A percentile compares a stretch with the other conserved stretches of the same genome.
phyloP scores from a whole-genome alignment of 2,797 vertebrate species.

The Cyclopterus lumpus region DNA sequence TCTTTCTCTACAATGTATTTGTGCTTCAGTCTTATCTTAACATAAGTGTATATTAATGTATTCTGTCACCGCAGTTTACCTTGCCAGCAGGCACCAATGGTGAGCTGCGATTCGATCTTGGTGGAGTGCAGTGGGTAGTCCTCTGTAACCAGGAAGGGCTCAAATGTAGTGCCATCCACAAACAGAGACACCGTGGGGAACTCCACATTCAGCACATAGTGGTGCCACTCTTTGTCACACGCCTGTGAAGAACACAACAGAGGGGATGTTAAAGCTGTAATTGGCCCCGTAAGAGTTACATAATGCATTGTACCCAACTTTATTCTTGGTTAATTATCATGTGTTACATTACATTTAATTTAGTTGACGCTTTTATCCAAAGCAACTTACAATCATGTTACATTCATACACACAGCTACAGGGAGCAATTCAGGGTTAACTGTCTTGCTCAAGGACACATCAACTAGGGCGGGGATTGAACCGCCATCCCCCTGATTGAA shows the following conservation, averaged over 20 bases:
- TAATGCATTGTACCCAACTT: background rate
- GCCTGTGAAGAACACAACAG: constrained; percentile 78
- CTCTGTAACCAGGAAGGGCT: constrained; percentile 96
- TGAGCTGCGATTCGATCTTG: constrained; percentile 92
- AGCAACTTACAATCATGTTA: too few relatives aligned
- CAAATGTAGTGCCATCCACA: constrained; percentile 91
- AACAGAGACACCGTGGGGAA: constrained; percentile 90
- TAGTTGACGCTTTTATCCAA: too few relatives aligned
- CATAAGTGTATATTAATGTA: background rate
- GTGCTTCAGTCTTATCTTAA: background rate
- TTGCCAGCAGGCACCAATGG: constrained; percentile 98
- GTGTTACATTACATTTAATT: too few relatives aligned
- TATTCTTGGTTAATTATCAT: background rate
- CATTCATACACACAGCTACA: too few relatives aligned
- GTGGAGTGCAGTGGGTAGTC: constrained; percentile 94
- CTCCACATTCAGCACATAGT: constrained; percentile 95
- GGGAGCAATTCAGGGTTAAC: too few relatives aligned
- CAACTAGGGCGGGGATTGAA: too few relatives aligned
- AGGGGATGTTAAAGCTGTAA: background rate
- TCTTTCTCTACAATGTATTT: background rate
- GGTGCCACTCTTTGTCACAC: constrained; percentile 98
- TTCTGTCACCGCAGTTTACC: constrained; percentile 78
- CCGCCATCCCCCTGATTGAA: too few relatives aligned
- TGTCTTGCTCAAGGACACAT: too few relatives aligned
- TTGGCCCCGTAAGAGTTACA: background rate